phyloP scores from a whole-genome alignment of 1,140 invertebrate species.

The Asobara japonica region DNA sequence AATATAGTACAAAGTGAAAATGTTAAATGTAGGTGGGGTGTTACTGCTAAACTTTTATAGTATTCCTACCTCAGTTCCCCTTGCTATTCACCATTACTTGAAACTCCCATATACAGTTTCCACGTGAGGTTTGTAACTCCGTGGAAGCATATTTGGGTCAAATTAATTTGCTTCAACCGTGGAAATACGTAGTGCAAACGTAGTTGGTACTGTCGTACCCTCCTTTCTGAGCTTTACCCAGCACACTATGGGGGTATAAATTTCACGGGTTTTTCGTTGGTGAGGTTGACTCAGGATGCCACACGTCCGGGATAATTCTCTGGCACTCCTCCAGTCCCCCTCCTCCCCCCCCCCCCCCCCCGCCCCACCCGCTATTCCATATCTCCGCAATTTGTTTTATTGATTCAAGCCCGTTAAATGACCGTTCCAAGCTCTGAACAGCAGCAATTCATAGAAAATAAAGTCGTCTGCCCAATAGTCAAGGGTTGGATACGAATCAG shows the following conservation, averaged over 20 bases:
- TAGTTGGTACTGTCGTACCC: not conserved
- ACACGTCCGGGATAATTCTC: not conserved
- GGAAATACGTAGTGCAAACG: conserved; percentile 26
- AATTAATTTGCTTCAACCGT: conserved; percentile 32
- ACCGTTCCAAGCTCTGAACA: not conserved
- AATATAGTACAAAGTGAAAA: not conserved
- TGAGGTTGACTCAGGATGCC: conserved; percentile 4
- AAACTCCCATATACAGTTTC: conserved; percentile 21
- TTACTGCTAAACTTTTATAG: conserved; percentile 18
- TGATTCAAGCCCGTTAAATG: not conserved
- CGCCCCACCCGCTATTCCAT: not conserved
- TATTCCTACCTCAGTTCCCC: not conserved
- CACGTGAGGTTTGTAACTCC: conserved; percentile 2
- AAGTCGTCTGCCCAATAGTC: not conserved
- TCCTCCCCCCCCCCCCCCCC: too few species aligned
- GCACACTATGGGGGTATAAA: not conserved
- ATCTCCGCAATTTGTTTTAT: not conserved
- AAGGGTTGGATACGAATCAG: not conserved
- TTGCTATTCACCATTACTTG: conserved; percentile 17
- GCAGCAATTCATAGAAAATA: not conserved
- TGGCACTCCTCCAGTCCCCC: not conserved
- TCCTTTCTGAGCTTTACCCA: not conserved
- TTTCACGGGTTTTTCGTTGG: not conserved
- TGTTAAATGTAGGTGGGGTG: not conserved
- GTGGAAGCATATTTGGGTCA: conserved; percentile 30